Percentiles rank a stretch among this genome's conserved stretches.
These are phyloP conservation scores for Bimastos eiseni DNA, from an alignment of 2,888 invertebrate genomes.

Conservation along the genomic window DNA sequence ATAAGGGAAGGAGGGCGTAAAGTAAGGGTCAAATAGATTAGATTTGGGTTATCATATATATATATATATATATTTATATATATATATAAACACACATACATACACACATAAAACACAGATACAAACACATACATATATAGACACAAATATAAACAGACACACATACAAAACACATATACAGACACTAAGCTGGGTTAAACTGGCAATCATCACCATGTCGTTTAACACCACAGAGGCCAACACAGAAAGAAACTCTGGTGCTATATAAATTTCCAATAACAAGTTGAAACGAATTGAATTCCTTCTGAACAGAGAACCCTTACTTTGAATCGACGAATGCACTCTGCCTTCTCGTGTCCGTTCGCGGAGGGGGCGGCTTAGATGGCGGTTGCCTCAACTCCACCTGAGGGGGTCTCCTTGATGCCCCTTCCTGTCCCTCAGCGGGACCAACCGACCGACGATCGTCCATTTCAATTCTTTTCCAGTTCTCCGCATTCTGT, in stretches of 20 bases:
- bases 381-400: not conserved
- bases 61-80: no score
- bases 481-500: constrained; percentile 20
- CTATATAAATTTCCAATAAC: no score
- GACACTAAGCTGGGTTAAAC: not conserved
- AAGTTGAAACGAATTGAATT: no score
- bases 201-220: not conserved
- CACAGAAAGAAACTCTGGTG: no score
- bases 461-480: constrained; percentile 15
- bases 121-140: not conserved
- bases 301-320: no score
- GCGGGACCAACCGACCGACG: not conserved
- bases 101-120: not conserved
- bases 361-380: not conserved
- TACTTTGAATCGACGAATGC: not conserved
- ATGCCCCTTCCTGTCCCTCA: not conserved
- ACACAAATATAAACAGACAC: not conserved
- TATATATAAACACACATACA: no score
- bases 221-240: no score
- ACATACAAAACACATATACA: not conserved
- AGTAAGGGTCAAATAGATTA: no score
- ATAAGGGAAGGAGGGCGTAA: no score
- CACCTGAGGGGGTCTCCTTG: not conserved
- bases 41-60: no score
- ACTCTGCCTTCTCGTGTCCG: not conserved